Evolutionary conservation across 2,113 vertebrate species (phyloP).

Genomic region (Rhinichthys klamathensis): DNA sequence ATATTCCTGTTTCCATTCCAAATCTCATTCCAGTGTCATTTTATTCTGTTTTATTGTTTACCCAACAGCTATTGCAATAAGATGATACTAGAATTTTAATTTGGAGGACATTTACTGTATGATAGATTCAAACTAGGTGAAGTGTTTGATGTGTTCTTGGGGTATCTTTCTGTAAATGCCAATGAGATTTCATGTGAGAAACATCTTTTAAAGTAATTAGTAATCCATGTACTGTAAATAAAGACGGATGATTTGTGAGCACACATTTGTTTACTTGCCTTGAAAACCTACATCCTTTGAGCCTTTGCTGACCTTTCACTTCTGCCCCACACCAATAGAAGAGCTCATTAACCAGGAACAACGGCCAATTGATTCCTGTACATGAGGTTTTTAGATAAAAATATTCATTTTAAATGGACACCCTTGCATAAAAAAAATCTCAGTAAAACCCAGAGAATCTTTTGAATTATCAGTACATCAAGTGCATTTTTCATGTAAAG

Average conservation of each 20-base stretch:
- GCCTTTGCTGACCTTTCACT: neutral
- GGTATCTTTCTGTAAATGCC: neutral
- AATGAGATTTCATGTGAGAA: neutral
- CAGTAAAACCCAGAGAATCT: neutral
- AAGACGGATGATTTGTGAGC: neutral
- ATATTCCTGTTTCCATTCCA: no score
- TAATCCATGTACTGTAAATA: neutral
- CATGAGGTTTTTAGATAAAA: neutral
- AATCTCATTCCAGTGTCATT: no score
- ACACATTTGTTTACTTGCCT: neutral
- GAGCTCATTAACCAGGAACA: neutral
- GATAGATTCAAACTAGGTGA: no score
- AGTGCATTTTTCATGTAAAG: neutral
- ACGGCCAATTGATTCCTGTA: neutral
- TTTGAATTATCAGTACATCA: neutral
- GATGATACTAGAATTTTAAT: no score
- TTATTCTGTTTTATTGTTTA: no score
- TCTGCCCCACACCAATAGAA: neutral
- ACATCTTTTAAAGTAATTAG: slow-evolving; percentile 8
- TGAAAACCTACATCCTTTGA: neutral
- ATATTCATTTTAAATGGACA: neutral
- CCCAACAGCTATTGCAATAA: no score
- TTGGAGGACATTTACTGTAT: no score
- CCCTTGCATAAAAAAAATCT: no score
- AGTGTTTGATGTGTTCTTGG: neutral